A percentile compares a stretch with the other conserved stretches of the same genome.
phyloP scores from a whole-genome alignment of 2,797 vertebrate species.

The Rhodeus uyekii region DNA sequence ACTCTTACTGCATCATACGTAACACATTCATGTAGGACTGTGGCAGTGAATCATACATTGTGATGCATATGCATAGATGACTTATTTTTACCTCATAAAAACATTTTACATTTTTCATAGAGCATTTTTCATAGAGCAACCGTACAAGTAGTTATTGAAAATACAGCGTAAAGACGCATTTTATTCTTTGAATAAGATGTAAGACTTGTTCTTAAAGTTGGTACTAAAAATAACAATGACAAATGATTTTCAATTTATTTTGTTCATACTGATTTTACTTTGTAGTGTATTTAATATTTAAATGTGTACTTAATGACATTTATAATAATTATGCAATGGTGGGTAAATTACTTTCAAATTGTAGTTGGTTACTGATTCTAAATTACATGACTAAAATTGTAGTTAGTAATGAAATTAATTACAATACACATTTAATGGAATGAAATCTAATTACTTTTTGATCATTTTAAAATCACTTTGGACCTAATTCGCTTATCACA shows the following conservation, averaged over 20 bases:
- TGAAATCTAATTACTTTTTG: too few relatives aligned
- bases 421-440: too few relatives aligned
- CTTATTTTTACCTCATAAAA: slow-evolving; percentile 77
- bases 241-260: not conserved
- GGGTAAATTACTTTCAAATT: not conserved
- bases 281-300: not conserved
- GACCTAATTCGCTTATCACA: too few relatives aligned
- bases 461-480: too few relatives aligned
- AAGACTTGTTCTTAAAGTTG: not conserved
- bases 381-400: not conserved
- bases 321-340: not conserved
- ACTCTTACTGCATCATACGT: slow-evolving; percentile 54
- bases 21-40: slow-evolving; percentile 54
- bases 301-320: not conserved
- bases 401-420: too few relatives aligned
- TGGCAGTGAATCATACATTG: slow-evolving; percentile 58
- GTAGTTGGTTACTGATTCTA: not conserved
- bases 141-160: slow-evolving; percentile 18
- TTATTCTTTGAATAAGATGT: slow-evolving; percentile 4
- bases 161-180: not conserved
- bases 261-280: not conserved
- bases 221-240: not conserved
- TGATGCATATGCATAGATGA: slow-evolving; percentile 58
- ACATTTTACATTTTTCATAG: slow-evolving; percentile 58
- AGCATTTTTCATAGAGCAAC: not conserved